phyloP scores from a whole-genome alignment of 2,888 invertebrate genomes.

The Sarcophaga caerulescens region DNA sequence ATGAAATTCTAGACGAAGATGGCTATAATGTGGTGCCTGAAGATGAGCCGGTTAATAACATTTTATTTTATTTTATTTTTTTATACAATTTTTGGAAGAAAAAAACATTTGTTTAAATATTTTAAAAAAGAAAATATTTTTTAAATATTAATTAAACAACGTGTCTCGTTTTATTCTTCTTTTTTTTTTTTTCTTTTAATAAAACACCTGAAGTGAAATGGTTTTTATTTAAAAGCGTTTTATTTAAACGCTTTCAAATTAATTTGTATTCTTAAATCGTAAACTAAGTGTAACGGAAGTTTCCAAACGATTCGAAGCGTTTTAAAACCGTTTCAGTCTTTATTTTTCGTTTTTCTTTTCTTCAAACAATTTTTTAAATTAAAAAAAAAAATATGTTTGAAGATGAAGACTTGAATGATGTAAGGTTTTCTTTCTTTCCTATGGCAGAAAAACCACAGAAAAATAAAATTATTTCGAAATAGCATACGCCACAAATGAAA shows the following conservation, averaged over 20 bases:
- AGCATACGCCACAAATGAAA: too few species aligned
- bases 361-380: too few species aligned
- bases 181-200: background rate
- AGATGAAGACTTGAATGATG: conserved; percentile 1
- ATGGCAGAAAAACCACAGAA: conserved; percentile 14
- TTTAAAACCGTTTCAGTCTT: too few species aligned
- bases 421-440: conserved; percentile 26
- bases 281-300: conserved; percentile 23
- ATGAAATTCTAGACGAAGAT: conserved; percentile 60
- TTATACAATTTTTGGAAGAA: background rate
- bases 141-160: conserved; percentile 7
- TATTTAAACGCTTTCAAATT: conserved; percentile 33
- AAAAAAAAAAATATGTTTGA: conserved; percentile 27
- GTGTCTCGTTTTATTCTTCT: conserved; percentile 23
- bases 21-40: conserved; percentile 65
- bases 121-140: background rate
- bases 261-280: conserved; percentile 55
- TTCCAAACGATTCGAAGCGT: background rate
- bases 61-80: background rate
- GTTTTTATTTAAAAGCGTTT: conserved; percentile 23
- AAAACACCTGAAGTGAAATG: conserved; percentile 34
- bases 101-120: conserved; percentile 54
- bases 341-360: too few species aligned
- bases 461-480: background rate
- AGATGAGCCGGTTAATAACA: conserved; percentile 64